Percentiles rank a stretch among this genome's conserved stretches.
Evolutionary conservation across 30 jellyfish, hydroid and myxozoan genomes (phyloP).

Genomic region (Sanderia malayensis): DNA sequence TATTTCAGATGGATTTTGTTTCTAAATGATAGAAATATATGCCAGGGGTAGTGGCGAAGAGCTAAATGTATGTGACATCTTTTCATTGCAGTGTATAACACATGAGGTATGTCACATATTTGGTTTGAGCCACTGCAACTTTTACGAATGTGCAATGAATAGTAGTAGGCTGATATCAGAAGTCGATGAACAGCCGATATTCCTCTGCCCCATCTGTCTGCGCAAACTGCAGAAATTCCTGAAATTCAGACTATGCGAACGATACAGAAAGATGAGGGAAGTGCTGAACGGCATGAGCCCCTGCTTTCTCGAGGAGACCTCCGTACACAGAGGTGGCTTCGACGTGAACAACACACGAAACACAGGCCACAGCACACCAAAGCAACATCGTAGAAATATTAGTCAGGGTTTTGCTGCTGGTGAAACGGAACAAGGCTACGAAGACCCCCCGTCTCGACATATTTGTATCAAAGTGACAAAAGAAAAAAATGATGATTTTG

Average conservation of each 20-base stretch:
- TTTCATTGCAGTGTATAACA: constrained; percentile 58
- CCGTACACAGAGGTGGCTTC: constrained; percentile 4
- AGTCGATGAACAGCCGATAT: constrained; percentile 82
- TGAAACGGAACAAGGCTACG: background rate
- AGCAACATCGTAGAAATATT: background rate
- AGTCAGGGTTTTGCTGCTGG: background rate
- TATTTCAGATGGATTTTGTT: too few species aligned
- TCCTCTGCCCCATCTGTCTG: constrained; percentile 92
- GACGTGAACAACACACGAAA: constrained; percentile 7
- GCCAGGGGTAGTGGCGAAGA: too few species aligned
- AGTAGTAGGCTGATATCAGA: constrained; percentile 46
- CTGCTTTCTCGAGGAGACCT: constrained; percentile 30
- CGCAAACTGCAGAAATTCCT: constrained; percentile 81
- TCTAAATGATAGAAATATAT: too few species aligned
- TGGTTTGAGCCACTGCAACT: constrained; percentile 88
- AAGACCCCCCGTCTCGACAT: constrained; percentile 19
- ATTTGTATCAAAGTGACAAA: constrained; percentile 58
- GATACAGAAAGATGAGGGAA: constrained; percentile 53
- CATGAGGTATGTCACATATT: constrained; percentile 86
- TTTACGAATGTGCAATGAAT: constrained; percentile 83
- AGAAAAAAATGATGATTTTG: constrained; percentile 54
- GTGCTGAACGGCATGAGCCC: constrained; percentile 33
- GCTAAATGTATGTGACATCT: too few species aligned
- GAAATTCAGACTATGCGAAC: constrained; percentile 44
- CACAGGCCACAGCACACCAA: background rate